A percentile compares a stretch with the other conserved stretches of the same genome.
phyloP scores from a whole-genome alignment of 2,888 invertebrate species.

The Oscheius myriophilus region DNA sequence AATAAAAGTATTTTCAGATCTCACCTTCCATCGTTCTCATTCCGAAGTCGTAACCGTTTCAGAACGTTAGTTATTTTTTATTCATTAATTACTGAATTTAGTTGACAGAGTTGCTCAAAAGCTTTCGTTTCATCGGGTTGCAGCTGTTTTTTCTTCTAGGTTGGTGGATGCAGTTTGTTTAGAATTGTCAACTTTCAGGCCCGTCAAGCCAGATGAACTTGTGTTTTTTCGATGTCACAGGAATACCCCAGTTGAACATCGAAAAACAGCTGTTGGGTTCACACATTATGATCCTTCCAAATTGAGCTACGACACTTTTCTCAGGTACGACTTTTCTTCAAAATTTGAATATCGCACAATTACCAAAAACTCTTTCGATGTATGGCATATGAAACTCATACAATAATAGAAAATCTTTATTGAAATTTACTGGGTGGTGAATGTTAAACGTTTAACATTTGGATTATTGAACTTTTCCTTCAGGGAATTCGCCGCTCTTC shows the following conservation, averaged over 20 bases:
- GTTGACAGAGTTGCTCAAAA: constrained; percentile 22
- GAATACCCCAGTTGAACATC: constrained; percentile 22
- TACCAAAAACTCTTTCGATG: no score
- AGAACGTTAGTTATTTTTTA: constrained; percentile 2
- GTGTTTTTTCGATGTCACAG: constrained; percentile 23
- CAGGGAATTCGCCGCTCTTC: constrained; percentile 19
- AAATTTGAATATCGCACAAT: no score
- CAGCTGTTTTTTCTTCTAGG: constrained; percentile 23
- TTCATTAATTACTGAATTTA: background rate
- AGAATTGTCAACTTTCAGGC: background rate
- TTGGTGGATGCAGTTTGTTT: background rate
- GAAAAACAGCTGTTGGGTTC: constrained; percentile 16
- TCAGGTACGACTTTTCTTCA: constrained; percentile 10
- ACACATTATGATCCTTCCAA: constrained; percentile 20
- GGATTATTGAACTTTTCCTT: constrained; percentile 2
- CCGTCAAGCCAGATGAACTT: constrained; percentile 15
- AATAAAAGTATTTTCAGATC: background rate
- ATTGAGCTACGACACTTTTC: constrained; percentile 12
- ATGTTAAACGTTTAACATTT: no score
- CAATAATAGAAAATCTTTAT: no score
- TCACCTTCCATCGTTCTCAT: constrained; percentile 18
- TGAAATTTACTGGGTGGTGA: no score
- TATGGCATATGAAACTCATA: no score
- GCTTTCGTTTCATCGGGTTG: constrained; percentile 16
- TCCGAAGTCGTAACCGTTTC: constrained; percentile 13